A percentile compares a stretch with the other conserved stretches of the same genome.
Conservation (phyloP, 2,113 vertebrate genomes). For the Anthoscopus minutus region DNA sequence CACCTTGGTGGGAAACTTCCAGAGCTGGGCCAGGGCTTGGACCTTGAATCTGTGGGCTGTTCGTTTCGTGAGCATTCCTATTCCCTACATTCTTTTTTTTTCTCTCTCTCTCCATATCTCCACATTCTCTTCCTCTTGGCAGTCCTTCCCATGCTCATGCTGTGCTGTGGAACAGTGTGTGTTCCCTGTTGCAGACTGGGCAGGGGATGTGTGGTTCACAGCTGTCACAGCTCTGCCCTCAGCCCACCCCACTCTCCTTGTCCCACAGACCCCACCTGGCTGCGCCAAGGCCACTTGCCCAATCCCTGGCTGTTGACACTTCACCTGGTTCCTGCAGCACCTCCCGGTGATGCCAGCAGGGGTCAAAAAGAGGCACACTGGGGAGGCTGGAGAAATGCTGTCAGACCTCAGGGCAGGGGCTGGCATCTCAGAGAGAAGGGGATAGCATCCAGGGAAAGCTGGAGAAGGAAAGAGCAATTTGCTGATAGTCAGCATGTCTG, state of each 20-base stretch:
- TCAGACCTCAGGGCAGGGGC: neutral
- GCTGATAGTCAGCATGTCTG: neutral
- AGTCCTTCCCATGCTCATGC: rapidly evolving
- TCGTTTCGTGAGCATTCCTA: neutral
- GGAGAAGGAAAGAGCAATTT: constrained; percentile 43
- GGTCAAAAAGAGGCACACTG: neutral
- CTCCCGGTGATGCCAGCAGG: neutral
- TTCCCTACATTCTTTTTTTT: neutral
- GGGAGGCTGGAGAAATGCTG: neutral
- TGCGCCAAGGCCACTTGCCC: neutral
- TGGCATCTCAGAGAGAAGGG: neutral
- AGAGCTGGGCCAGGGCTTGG: neutral
- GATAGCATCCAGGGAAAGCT: neutral
- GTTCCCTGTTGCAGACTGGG: neutral
- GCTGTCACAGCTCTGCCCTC: neutral
- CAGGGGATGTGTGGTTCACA: neutral
- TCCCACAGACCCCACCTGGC: neutral
- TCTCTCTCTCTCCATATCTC: neutral
- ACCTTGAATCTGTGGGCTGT: neutral
- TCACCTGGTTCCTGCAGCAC: neutral
- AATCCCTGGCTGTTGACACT: neutral
- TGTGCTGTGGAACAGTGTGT: neutral
- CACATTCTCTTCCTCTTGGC: neutral
- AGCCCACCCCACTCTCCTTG: neutral
- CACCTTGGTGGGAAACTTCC: neutral